Evolutionary conservation across 2,113 vertebrate genomes (phyloP).

Genomic region (Miniopterus natalensis): DNA sequence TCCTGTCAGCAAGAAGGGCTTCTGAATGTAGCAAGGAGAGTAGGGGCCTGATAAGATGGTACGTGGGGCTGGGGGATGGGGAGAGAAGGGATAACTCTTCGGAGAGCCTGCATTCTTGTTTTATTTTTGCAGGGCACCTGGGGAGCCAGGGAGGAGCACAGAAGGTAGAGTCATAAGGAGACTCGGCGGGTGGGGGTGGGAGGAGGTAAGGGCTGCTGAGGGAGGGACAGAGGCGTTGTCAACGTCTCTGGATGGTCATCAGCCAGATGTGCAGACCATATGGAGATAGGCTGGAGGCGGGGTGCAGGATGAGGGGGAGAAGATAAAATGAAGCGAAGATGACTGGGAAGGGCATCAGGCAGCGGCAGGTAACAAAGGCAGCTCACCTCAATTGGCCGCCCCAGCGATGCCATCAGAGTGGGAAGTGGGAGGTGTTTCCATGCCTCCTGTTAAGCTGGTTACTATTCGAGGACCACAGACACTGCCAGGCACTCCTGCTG

Average conservation of each 20-base stretch:
- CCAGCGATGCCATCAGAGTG: too few relatives aligned
- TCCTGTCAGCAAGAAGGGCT: neutral
- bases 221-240: neutral
- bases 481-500: neutral
- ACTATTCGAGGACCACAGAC: neutral
- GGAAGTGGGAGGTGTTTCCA: neutral
- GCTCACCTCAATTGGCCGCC: neutral
- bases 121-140: slow-evolving; percentile 29
- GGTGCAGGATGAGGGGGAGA: neutral
- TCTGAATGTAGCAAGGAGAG: neutral
- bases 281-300: neutral
- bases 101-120: neutral
- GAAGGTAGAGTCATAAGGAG: slow-evolving; percentile 64
- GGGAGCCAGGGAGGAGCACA: slow-evolving; percentile 19
- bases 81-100: neutral
- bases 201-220: neutral
- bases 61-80: neutral
- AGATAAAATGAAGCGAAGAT: neutral
- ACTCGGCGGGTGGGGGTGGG: neutral
- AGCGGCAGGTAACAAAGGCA: neutral
- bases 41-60: neutral
- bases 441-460: neutral
- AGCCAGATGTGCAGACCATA: slow-evolving; percentile 68
- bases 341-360: neutral
- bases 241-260: neutral